phyloP scores from a whole-genome alignment of 2,113 vertebrate species.

The Entomyzon cyanotis region DNA sequence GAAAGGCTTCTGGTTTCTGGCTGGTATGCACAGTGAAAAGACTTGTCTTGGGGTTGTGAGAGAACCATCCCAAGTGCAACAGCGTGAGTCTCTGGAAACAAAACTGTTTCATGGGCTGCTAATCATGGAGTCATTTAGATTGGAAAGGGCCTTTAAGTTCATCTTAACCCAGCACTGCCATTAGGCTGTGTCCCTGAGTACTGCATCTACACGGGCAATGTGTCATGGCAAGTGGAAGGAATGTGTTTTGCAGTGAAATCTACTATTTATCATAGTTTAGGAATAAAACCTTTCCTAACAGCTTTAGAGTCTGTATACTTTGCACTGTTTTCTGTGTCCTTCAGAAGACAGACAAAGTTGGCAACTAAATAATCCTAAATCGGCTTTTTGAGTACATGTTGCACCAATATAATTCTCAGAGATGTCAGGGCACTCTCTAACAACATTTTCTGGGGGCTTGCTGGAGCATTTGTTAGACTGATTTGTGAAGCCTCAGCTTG shows the following conservation, averaged over 20 bases:
- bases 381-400: neutral
- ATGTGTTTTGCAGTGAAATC: neutral
- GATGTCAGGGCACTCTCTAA: neutral
- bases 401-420: neutral
- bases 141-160: neutral
- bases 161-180: neutral
- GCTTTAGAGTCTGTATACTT: neutral
- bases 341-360: neutral
- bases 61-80: neutral
- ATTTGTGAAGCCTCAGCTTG: neutral
- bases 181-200: neutral
- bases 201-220: neutral
- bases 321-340: neutral
- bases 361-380: neutral
- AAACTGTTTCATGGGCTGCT: neutral
- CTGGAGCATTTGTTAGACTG: neutral
- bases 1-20: neutral
- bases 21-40: rapidly evolving
- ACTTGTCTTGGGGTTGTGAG: neutral
- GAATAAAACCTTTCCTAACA: neutral
- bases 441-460: neutral
- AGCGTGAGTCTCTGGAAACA: neutral
- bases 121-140: neutral
- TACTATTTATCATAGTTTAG: neutral
- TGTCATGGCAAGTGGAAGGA: neutral